phyloP scores from a whole-genome alignment of 2,797 vertebrate genomes.

The Malurus leucopterus region DNA sequence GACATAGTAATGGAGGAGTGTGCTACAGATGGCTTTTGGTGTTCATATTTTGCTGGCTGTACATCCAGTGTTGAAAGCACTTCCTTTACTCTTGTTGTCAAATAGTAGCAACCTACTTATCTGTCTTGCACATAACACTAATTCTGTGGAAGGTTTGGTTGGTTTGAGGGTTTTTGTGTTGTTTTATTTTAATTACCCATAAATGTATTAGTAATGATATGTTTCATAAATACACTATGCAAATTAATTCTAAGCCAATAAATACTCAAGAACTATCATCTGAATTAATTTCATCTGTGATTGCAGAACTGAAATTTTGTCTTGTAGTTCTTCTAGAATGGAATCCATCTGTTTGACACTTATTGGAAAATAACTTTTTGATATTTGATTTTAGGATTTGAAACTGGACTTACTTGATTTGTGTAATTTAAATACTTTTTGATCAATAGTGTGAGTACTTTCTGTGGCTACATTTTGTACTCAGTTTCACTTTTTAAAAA shows the following conservation, averaged over 20 bases:
- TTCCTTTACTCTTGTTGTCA: neutral
- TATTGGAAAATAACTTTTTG: neutral
- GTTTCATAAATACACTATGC: neutral
- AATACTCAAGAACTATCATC: neutral
- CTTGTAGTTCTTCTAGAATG: neutral
- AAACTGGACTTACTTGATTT: neutral
- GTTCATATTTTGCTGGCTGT: neutral
- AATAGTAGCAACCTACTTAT: neutral
- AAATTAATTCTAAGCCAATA: neutral
- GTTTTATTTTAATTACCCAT: neutral
- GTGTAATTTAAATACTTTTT: neutral
- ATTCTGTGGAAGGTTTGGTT: neutral
- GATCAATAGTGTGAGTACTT: neutral
- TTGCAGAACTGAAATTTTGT: neutral
- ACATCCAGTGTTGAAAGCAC: neutral
- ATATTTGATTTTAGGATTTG: neutral
- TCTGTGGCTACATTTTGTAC: neutral
- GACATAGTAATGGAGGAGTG: neutral
- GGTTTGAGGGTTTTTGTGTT: neutral
- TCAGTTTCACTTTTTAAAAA: neutral
- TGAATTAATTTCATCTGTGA: neutral
- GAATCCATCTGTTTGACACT: neutral
- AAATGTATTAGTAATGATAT: neutral
- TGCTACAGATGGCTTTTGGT: neutral
- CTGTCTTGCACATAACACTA: neutral